phyloP scores from a whole-genome alignment of 1,140 invertebrate genomes.

The Cydia strobilella region DNA sequence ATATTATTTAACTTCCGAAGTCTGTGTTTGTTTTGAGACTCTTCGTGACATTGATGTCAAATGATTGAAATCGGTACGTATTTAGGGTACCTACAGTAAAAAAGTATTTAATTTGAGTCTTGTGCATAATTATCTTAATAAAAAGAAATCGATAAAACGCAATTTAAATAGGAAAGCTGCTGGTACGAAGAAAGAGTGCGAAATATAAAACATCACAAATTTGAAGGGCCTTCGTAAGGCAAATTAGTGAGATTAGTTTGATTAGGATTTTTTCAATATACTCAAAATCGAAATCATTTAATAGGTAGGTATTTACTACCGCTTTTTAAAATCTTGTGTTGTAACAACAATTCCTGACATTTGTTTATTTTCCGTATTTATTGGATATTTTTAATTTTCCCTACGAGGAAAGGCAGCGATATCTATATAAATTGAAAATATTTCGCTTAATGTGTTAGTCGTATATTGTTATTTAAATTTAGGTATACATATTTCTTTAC shows the following conservation, averaged over 20 bases:
- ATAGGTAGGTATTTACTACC: not conserved
- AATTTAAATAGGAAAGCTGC: not conserved
- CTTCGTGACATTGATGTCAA: not conserved
- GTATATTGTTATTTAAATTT: not conserved
- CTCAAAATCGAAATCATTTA: not conserved
- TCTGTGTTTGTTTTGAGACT: slow-evolving; percentile 2
- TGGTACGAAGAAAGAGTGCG: not conserved
- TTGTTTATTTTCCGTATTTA: slow-evolving; percentile 5
- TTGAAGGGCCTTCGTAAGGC: not conserved
- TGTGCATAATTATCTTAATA: too few species aligned
- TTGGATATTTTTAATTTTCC: slow-evolving; percentile 6
- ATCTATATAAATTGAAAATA: slow-evolving; percentile 13
- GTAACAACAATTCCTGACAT: not conserved
- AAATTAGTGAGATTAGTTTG: slow-evolving; percentile 26
- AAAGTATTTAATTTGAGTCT: too few species aligned
- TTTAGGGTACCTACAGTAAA: too few species aligned
- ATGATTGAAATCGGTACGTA: not conserved
- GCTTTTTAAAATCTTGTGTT: not conserved
- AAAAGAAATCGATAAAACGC: too few species aligned
- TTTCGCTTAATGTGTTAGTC: not conserved
- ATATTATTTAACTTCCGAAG: slow-evolving; percentile 8
- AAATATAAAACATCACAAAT: slow-evolving; percentile 5
- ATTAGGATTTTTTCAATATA: not conserved
- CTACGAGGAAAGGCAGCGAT: not conserved
- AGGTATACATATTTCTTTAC: not conserved